A percentile compares a stretch with the other conserved stretches of the same genome.
These are phyloP conservation scores for Microctenopoma steveboyesi DNA, from an alignment of 2,797 vertebrate species.

Conservation along the genomic window DNA sequence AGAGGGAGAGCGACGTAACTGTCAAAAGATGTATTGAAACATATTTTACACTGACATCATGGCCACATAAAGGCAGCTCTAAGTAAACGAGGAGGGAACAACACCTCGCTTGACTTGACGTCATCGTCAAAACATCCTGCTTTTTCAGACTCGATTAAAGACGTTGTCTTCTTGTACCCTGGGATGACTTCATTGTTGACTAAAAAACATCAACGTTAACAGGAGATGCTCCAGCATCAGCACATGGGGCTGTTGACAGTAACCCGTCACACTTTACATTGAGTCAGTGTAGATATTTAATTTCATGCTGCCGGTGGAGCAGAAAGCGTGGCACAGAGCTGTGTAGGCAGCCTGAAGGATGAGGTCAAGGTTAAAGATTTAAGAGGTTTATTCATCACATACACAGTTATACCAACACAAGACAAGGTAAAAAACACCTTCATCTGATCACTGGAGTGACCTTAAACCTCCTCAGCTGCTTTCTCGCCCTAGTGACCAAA, in stretches of 20 bases:
- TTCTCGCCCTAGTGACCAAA: too few species aligned
- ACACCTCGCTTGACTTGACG: neutral
- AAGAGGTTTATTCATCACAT: too few species aligned
- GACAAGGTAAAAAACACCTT: too few species aligned
- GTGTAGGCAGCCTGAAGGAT: conserved; percentile 8
- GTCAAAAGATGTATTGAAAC: too few species aligned
- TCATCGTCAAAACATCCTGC: conserved; percentile 9
- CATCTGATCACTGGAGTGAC: too few species aligned
- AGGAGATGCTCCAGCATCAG: neutral
- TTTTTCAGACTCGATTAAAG: conserved; percentile 49
- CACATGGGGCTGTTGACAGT: conserved; percentile 4
- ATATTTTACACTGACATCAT: too few species aligned
- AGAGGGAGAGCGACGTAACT: too few species aligned
- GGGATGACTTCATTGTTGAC: conserved; percentile 43
- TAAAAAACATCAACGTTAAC: conserved; percentile 14
- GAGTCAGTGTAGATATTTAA: neutral
- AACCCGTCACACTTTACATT: conserved; percentile 9
- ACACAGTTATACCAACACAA: too few species aligned
- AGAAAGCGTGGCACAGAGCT: neutral
- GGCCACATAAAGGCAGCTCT: neutral
- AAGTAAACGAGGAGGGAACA: neutral
- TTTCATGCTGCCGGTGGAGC: neutral
- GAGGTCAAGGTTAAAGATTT: neutral
- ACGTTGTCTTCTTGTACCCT: conserved; percentile 11
- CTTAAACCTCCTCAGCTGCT: too few species aligned